Evolutionary conservation across 2,797 vertebrate genomes (phyloP), one percentile per base, ranked within the genome.

Genomic region (Propithecus deckenii): DNA sequence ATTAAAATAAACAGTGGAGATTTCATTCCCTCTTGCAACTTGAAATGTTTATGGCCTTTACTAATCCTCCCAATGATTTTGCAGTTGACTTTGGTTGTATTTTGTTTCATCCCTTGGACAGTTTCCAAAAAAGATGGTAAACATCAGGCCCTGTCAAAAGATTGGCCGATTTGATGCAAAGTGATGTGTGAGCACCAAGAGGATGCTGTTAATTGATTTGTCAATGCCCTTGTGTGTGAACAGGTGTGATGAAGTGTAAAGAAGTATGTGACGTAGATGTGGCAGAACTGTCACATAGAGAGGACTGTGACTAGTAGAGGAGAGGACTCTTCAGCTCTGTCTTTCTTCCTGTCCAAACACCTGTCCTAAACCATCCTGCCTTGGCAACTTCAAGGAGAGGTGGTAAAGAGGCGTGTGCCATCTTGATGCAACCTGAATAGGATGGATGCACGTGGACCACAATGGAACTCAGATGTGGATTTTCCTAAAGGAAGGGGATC

Each of bases 211-310:
- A 98, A 98, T 98, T 98, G 98, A 98, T 97, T 98, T 55, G 52
- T 98, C 97, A 97, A 94, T 96, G 96, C 86, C 91, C 96, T 89
- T 96, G 89, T 95, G 98, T 97, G 97, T 98, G 98, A 98, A 98
- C 97, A 98, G 97, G 92, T 95, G 85, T 98, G 98, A 98, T 90
- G 95, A 97, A 98, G 98, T 98, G 97, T 98, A 97, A 98, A 98
- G 97, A 97, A 75, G 96, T 94, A 85, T 95, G 94, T 97, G 97
- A 97, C 57, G 94, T 94, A 89, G 91, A 96, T 97, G 97, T 98
- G 95, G 96, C 98, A 98, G 96, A 98, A 92, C 96, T 98, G 97
- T 98, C 98, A 94, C 61, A 89, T 4, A 35, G 41, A 91, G 30
- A 87, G 52, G 91, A 85, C 46, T 91, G 13, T 81, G 55, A 86